Evolutionary conservation across 2,888 invertebrate genomes (phyloP), one percentile per base, ranked within the genome.

Genomic region (Drosophila paramelanica): DNA sequence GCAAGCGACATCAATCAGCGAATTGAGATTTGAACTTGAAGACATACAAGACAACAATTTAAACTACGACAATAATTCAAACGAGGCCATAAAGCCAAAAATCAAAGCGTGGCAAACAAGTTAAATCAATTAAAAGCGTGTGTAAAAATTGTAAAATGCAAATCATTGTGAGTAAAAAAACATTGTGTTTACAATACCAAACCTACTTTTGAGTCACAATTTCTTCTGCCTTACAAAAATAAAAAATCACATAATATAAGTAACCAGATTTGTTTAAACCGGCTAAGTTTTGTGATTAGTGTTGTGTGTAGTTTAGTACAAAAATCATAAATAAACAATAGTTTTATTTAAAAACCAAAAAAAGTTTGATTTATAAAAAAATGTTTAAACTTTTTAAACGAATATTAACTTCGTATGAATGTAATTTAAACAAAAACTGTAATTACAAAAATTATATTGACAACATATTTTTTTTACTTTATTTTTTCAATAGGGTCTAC

Each of bases 131-230:
- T 80, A 61, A 53, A 60, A 43, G 46, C 47, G 65, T 45, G 52
- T 61, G 50, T 47, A 57, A 17, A 43, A 47, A 45, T 23, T 52
- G 52, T 41, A 81, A 82, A 73, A 83, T 83, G 89, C 74, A 71
- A 84, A 64, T 83, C 72, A 87, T 70, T 78, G 83, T 83, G 72
- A 89, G 89, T 83, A 56, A 13, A 41, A 41, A 10, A 17, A 17
- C 17, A 11, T 31, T 39, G 50, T 51, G 36, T 7, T 43, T 2
- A 36, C 67, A 27, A 36, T 36, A 36, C 10, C 10, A 10, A 10
- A 31, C 31, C 31, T 31, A 10, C 4, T 36, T 5, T 11, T 36
- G 36, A 13, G 13, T 36, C 13, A 4, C 36, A 36, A 36, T 5
- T 36, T 13, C 13, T 4, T 13, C 36, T 13, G 36, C 1, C 5